phyloP scores from a whole-genome alignment of 2,888 invertebrate species.

The Camponotus fellah region DNA sequence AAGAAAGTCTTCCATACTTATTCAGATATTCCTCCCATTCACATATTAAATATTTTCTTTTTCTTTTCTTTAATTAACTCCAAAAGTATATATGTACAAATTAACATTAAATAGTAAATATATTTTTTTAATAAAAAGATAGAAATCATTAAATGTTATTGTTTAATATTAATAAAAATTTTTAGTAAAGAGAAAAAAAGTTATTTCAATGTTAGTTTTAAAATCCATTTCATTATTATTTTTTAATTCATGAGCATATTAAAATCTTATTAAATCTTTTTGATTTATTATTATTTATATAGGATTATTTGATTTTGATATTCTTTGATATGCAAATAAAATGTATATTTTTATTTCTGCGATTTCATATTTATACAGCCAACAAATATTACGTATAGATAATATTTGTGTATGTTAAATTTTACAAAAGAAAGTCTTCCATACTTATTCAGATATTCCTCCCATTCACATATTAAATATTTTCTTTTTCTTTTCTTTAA shows the following conservation, averaged over 20 bases:
- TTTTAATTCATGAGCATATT: not conserved
- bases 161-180: no score
- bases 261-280: constrained; percentile 2
- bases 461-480: no score
- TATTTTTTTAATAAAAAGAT: no score
- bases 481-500: no score
- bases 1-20: not conserved
- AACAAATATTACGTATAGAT: not conserved
- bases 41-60: no score
- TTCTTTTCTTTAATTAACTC: no score
- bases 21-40: no score
- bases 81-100: no score
- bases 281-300: not conserved
- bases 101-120: no score
- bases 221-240: not conserved
- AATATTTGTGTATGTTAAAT: not conserved
- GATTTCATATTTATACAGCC: not conserved
- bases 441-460: not conserved
- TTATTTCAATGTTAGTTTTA: not conserved
- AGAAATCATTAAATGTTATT: no score
- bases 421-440: not conserved
- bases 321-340: not conserved
- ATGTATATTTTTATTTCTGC: constrained; percentile 3
- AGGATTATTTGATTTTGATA: not conserved
- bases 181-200: no score